These are phyloP conservation scores for Ennomos erosarius DNA, from an alignment of 2,888 invertebrate species.

Conservation along the genomic window DNA sequence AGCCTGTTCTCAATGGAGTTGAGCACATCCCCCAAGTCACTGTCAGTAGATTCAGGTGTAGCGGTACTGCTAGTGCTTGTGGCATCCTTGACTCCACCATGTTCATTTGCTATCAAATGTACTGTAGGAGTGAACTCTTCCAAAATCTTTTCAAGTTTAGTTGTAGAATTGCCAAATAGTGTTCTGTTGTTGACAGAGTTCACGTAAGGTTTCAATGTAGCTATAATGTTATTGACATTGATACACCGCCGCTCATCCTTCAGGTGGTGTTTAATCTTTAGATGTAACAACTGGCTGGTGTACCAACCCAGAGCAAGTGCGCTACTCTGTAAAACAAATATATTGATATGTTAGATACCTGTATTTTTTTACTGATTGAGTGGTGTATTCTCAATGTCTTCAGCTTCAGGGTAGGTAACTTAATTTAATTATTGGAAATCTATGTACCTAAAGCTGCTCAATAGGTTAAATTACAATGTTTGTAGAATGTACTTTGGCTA, in stretches of 20 bases:
- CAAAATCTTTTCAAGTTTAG: slow-evolving; percentile 59
- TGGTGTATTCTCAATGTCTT: no score
- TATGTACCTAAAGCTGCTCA: no score
- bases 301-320: slow-evolving; percentile 87
- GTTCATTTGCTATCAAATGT: slow-evolving; percentile 74
- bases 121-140: slow-evolving; percentile 61
- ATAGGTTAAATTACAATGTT: no score
- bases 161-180: slow-evolving; percentile 48
- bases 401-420: no score
- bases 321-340: slow-evolving; percentile 79
- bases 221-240: slow-evolving; percentile 46
- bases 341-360: background rate
- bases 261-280: slow-evolving; percentile 62
- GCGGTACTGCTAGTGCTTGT: slow-evolving; percentile 38
- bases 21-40: slow-evolving; percentile 80
- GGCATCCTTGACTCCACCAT: slow-evolving; percentile 42
- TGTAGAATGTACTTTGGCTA: no score
- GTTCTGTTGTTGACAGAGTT: slow-evolving; percentile 53
- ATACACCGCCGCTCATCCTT: slow-evolving; percentile 47
- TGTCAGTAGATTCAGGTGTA: slow-evolving; percentile 58
- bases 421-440: no score
- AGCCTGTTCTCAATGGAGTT: slow-evolving; percentile 86
- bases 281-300: slow-evolving; percentile 83
- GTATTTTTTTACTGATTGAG: no score
- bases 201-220: slow-evolving; percentile 59